Conservation (phyloP, 2,797 vertebrate genomes). For the Sebastes paucispinis region DNA sequence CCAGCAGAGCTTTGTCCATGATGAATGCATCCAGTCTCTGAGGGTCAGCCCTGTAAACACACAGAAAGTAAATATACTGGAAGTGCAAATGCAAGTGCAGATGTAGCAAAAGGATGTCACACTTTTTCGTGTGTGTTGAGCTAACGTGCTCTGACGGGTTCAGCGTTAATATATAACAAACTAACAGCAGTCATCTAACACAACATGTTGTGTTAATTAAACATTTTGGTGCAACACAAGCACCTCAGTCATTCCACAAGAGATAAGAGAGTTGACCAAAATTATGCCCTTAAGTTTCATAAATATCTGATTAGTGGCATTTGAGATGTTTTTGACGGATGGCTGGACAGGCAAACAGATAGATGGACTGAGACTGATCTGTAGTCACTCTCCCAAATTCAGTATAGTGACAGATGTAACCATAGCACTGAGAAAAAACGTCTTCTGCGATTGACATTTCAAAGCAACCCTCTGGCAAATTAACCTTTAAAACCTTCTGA, state of each 20-base stretch:
- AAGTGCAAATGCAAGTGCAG: neutral
- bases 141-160: neutral
- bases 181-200: neutral
- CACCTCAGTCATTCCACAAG: neutral
- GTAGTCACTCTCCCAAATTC: neutral
- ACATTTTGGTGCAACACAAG: neutral
- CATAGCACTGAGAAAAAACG: neutral
- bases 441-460: constrained; percentile 8
- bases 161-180: neutral
- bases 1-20: constrained; percentile 98
- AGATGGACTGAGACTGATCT: neutral
- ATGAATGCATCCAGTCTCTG: constrained; percentile 98
- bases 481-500: neutral
- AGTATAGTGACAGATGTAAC: neutral
- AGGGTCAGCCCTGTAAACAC: constrained; percentile 88
- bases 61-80: neutral
- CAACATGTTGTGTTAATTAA: neutral
- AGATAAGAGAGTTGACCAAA: neutral
- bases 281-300: neutral
- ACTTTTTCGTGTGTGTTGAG: neutral
- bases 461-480: constrained; percentile 12
- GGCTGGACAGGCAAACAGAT: neutral
- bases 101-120: neutral
- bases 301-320: neutral
- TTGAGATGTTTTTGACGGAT: neutral